Percentiles rank a stretch among this genome's conserved stretches.
Evolutionary conservation across 2,888 invertebrate genomes (phyloP).

Genomic region (Trypoxylon attenuatum): DNA sequence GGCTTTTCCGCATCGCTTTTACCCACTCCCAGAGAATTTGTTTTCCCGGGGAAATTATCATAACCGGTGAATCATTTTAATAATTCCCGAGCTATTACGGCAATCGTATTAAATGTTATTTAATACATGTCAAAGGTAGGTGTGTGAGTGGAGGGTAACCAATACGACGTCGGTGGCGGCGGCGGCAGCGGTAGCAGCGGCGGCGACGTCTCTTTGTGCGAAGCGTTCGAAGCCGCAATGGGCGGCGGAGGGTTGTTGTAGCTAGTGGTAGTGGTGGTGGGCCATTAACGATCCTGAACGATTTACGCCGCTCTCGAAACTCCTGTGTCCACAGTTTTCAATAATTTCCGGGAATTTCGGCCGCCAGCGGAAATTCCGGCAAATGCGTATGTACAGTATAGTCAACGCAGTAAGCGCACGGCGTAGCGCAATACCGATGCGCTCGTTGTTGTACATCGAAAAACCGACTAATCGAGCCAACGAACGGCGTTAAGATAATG

Average conservation of each 20-base stretch:
- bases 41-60: slow-evolving; percentile 4
- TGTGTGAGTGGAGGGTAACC: slow-evolving; percentile 6
- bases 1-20: neutral
- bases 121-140: slow-evolving; percentile 34
- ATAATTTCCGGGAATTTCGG: slow-evolving; percentile 34
- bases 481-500: neutral
- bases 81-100: slow-evolving; percentile 45
- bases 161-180: neutral
- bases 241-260: too few species aligned
- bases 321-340: slow-evolving; percentile 39
- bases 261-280: neutral
- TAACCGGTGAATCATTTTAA: slow-evolving; percentile 29
- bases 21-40: neutral
- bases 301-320: slow-evolving; percentile 37
- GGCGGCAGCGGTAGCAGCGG: too few species aligned
- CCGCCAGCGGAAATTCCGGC: slow-evolving; percentile 2
- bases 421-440: slow-evolving; percentile 4
- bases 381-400: too few species aligned
- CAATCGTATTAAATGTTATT: slow-evolving; percentile 34
- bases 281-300: slow-evolving; percentile 48
- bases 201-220: too few species aligned
- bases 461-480: slow-evolving; percentile 1
- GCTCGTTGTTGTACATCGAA: too few species aligned
- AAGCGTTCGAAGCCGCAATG: too few species aligned
- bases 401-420: too few species aligned